Conservation (phyloP, 1,140 invertebrate genomes). For the Conus ventricosus region DNA sequence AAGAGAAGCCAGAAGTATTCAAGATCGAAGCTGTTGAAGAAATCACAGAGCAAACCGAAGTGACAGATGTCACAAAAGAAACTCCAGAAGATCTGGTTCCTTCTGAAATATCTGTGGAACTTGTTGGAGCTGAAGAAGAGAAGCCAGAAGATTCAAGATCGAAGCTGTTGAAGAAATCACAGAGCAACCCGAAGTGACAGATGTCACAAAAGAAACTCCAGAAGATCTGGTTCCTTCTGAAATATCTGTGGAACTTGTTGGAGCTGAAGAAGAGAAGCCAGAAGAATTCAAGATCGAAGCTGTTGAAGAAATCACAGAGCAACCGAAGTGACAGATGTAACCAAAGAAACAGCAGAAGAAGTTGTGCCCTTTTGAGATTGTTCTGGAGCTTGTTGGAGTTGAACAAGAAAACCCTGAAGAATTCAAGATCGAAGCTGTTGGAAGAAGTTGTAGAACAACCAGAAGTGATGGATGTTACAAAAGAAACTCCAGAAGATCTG, state of each 20-base stretch:
- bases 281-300: conserved; percentile 35
- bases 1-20: conserved; percentile 30
- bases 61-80: conserved; percentile 39
- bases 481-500: conserved; percentile 41
- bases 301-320: conserved; percentile 32
- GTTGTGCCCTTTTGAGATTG: conserved; percentile 43
- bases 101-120: conserved; percentile 48
- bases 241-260: conserved; percentile 8
- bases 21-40: conserved; percentile 42
- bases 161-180: conserved; percentile 24
- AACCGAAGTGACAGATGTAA: conserved; percentile 38
- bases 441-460: conserved; percentile 46
- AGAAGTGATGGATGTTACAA: conserved; percentile 47
- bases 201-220: conserved; percentile 27
- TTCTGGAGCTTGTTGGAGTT: conserved; percentile 47
- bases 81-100: conserved; percentile 27
- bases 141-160: conserved; percentile 26
- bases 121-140: conserved; percentile 44
- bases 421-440: conserved; percentile 43
- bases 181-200: conserved; percentile 38
- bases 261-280: background rate
- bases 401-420: conserved; percentile 43
- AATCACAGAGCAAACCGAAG: conserved; percentile 37
- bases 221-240: conserved; percentile 31
- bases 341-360: conserved; percentile 40